These are phyloP conservation scores for Lycodopsis pacificus DNA, from an alignment of 2,797 vertebrate species.

Conservation along the genomic window DNA sequence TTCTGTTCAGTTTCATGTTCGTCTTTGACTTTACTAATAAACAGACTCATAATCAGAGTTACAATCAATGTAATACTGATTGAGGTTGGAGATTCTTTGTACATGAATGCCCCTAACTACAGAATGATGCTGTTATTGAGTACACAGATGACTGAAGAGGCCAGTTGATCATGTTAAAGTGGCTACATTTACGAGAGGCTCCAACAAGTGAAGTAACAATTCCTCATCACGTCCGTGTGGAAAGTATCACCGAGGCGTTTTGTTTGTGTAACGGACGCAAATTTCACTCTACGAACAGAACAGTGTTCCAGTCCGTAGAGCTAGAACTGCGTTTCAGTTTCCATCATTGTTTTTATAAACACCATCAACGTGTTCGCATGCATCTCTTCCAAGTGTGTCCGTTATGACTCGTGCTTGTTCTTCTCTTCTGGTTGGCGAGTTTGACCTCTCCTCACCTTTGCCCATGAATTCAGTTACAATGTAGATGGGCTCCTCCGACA, in stretches of 20 bases:
- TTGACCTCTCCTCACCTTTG: slow-evolving; percentile 86
- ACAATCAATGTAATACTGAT: not conserved
- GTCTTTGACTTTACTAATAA: not conserved
- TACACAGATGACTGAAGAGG: not conserved
- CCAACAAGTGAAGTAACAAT: too few species aligned
- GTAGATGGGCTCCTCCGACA: slow-evolving; percentile 98
- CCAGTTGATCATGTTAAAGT: not conserved
- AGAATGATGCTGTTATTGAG: not conserved
- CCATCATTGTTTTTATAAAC: not conserved
- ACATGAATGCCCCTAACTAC: not conserved
- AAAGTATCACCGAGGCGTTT: not conserved
- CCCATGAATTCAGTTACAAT: slow-evolving; percentile 98
- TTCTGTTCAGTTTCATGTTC: not conserved
- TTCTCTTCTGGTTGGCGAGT: not conserved
- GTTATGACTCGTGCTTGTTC: not conserved
- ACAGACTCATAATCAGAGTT: not conserved
- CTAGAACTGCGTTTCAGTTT: not conserved
- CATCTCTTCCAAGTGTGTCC: not conserved
- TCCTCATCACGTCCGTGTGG: too few species aligned
- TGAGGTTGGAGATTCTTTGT: not conserved
- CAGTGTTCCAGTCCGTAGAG: too few species aligned
- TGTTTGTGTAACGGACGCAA: not conserved
- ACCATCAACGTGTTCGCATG: not conserved
- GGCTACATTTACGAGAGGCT: not conserved
- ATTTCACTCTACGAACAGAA: not conserved